Conservation (phyloP, 2,113 vertebrate genomes). For the Mus pahari region DNA sequence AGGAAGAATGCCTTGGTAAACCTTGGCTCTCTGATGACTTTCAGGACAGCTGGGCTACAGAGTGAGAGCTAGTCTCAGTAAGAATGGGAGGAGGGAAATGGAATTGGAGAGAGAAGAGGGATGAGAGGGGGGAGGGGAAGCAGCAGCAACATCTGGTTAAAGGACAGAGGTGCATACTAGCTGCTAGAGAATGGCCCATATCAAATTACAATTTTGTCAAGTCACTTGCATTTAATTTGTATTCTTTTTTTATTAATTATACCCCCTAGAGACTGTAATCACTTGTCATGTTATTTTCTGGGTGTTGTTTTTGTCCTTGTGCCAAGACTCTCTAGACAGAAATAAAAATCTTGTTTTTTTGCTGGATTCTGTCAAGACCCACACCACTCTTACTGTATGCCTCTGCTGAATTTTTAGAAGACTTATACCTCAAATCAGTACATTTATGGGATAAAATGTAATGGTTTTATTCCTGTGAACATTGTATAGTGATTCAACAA, state of each 20-base stretch:
- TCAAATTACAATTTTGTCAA: slow-evolving; percentile 23
- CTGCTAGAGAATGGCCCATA: neutral
- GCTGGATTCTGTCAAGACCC: neutral
- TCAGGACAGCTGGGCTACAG: neutral
- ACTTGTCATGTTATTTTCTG: slow-evolving; percentile 35
- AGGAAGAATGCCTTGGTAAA: neutral
- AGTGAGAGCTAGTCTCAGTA: neutral
- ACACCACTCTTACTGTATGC: neutral
- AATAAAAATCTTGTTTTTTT: slow-evolving; percentile 20
- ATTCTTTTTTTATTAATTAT: slow-evolving; percentile 32
- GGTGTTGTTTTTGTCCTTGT: slow-evolving; percentile 18
- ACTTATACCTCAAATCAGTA: neutral
- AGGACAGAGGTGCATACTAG: neutral
- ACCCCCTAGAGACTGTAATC: neutral
- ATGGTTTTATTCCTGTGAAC: neutral
- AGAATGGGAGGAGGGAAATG: neutral
- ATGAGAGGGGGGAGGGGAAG: neutral
- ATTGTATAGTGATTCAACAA: neutral
- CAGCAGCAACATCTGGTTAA: neutral
- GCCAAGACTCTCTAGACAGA: neutral
- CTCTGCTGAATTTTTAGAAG: neutral
- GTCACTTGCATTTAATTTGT: slow-evolving; percentile 38
- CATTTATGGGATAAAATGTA: neutral
- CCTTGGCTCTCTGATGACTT: neutral
- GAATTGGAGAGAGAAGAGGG: neutral